A percentile compares a stretch with the other conserved stretches of the same genome.
These are phyloP conservation scores for Lepidurus apus DNA, from an alignment of 1,140 invertebrate species.

Conservation along the genomic window DNA sequence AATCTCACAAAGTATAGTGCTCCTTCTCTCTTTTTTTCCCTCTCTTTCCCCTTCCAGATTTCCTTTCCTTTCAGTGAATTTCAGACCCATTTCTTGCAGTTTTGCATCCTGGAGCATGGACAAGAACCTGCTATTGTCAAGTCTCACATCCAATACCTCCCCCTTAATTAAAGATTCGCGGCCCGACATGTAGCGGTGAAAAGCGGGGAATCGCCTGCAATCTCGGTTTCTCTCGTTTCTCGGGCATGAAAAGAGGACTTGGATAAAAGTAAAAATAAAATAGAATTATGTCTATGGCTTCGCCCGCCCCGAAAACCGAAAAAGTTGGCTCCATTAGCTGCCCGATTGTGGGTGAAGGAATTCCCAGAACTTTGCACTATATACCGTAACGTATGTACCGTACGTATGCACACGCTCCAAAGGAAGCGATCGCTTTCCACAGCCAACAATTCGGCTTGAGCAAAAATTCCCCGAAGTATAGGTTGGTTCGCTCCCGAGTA, in stretches of 20 bases:
- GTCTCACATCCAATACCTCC: not conserved
- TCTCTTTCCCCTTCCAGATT: not conserved
- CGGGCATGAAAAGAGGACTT: not conserved
- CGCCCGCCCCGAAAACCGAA: not conserved
- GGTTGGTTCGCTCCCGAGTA: slow-evolving; percentile 7
- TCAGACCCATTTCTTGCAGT: not conserved
- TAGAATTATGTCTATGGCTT: too few species aligned
- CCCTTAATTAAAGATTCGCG: slow-evolving; percentile 18
- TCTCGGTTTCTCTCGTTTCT: not conserved
- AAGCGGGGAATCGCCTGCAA: not conserved
- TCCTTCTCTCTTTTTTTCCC: not conserved
- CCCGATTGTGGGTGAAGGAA: not conserved
- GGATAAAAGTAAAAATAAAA: not conserved
- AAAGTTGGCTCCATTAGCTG: not conserved
- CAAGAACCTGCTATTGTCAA: slow-evolving; percentile 9
- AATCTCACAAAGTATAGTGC: slow-evolving; percentile 22
- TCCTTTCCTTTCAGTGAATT: slow-evolving; percentile 4
- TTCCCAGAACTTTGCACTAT: not conserved
- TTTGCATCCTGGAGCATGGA: not conserved
- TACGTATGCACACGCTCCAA: not conserved
- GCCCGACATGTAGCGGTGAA: not conserved
- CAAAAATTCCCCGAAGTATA: not conserved
- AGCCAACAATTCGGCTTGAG: not conserved
- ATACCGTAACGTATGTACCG: too few species aligned
- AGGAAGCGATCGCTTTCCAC: not conserved